These are phyloP conservation scores for Cantharis rustica DNA, from an alignment of 2,888 invertebrate species.

Conservation along the genomic window DNA sequence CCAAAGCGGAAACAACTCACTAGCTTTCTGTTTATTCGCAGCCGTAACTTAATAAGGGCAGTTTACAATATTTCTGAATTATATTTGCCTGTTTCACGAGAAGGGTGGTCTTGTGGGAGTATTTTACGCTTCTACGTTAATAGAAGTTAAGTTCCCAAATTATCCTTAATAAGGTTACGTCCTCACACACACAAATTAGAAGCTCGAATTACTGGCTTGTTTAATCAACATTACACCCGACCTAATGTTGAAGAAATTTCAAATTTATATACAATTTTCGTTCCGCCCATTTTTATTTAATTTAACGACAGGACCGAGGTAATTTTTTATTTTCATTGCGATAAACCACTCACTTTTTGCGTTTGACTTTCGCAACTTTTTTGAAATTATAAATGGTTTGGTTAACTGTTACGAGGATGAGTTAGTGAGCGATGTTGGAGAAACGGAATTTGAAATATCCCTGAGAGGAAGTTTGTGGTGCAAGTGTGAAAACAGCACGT, in stretches of 20 bases:
- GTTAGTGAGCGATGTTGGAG: not conserved
- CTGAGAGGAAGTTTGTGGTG: constrained; percentile 21
- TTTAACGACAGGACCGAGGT: not conserved
- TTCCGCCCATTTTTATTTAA: not conserved
- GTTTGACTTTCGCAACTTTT: not conserved
- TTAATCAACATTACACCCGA: constrained; percentile 27
- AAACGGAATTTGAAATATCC: constrained; percentile 14
- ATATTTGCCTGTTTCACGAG: constrained; percentile 21
- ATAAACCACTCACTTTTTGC: not conserved
- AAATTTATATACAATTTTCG: not conserved
- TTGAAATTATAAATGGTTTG: not conserved
- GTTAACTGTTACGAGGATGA: not conserved
- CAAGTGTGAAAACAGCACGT: constrained; percentile 31
- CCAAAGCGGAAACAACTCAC: constrained; percentile 17
- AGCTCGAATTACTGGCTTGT: constrained; percentile 28
- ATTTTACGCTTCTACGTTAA: constrained; percentile 27
- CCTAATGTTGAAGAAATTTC: not conserved
- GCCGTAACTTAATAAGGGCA: constrained; percentile 29
- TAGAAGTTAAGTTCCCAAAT: constrained; percentile 31
- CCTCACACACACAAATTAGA: constrained; percentile 29
- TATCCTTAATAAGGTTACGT: constrained; percentile 31
- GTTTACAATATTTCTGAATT: constrained; percentile 31
- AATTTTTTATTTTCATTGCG: not conserved
- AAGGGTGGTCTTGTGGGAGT: constrained; percentile 25
- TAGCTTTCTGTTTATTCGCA: constrained; percentile 27